phyloP scores from a whole-genome alignment of 2,888 invertebrate species.

The Heteropelma amictum region DNA sequence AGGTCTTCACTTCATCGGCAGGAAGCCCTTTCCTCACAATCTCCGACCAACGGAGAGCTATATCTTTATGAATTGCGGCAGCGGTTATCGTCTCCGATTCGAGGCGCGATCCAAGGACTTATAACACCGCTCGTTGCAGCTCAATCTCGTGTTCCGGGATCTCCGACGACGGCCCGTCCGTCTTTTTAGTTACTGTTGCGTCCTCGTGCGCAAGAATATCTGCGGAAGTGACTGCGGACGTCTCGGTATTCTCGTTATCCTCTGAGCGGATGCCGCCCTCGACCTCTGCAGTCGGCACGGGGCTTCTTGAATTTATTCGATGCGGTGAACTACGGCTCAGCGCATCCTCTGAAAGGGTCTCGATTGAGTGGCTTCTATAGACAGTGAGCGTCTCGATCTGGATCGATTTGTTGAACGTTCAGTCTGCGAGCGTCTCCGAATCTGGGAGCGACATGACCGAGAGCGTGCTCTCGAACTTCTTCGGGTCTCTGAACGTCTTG shows the following conservation, averaged over 20 bases:
- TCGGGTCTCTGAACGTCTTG: not conserved
- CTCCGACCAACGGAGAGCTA: constrained; percentile 38
- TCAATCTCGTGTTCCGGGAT: constrained; percentile 38
- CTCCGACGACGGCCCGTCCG: not conserved
- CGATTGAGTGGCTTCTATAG: not conserved
- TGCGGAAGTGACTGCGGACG: no score
- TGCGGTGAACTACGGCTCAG: not conserved
- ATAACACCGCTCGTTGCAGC: constrained; percentile 23
- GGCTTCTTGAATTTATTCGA: not conserved
- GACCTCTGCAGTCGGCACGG: not conserved
- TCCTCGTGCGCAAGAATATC: no score
- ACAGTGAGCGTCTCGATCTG: constrained; percentile 28
- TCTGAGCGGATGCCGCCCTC: not conserved
- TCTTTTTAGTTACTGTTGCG: not conserved
- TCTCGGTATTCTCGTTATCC: no score
- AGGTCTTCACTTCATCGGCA: constrained; percentile 15
- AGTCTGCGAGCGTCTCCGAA: not conserved
- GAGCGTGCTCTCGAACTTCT: not conserved
- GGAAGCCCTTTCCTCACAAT: constrained; percentile 42
- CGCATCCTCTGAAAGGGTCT: not conserved
- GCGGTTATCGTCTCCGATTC: not conserved
- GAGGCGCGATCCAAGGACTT: constrained; percentile 18
- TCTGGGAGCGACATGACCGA: not conserved
- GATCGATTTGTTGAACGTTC: constrained; percentile 16
- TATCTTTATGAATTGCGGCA: constrained; percentile 33